Conservation (phyloP, 2,797 vertebrate genomes). For the Enteromius argenteus region DNA sequence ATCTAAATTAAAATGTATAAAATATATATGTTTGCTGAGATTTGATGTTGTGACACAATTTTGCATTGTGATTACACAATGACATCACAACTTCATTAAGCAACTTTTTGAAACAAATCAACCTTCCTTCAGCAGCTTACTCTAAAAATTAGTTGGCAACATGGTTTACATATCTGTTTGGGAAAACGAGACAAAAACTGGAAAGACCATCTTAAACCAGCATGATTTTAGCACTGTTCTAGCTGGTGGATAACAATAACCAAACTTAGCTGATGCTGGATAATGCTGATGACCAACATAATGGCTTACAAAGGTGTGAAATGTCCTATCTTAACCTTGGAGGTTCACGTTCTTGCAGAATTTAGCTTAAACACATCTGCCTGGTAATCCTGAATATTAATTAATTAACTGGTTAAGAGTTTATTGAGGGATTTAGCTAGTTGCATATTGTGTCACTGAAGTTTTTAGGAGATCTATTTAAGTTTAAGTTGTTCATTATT, state of each 20-base stretch:
- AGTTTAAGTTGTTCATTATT: constrained; percentile 36
- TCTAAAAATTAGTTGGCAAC: no score
- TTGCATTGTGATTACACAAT: no score
- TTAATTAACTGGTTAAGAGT: neutral
- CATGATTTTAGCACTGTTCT: neutral
- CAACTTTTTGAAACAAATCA: no score
- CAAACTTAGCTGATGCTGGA: neutral
- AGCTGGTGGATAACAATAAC: neutral
- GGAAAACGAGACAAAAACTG: neutral
- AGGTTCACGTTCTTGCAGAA: neutral
- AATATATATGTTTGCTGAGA: no score
- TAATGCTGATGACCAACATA: neutral
- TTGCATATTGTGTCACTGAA: neutral
- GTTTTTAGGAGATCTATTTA: constrained; percentile 12
- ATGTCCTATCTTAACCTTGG: neutral
- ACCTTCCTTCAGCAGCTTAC: no score
- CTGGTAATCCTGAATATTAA: neutral
- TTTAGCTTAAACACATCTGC: neutral
- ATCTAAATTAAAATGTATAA: no score
- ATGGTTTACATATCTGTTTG: neutral
- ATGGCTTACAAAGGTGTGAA: neutral
- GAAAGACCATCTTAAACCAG: neutral
- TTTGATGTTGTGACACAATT: no score
- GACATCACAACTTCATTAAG: no score
- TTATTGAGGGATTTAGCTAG: neutral